These are phyloP conservation scores for Andrena bicolor DNA, from an alignment of 2,888 invertebrate species.

Conservation along the genomic window DNA sequence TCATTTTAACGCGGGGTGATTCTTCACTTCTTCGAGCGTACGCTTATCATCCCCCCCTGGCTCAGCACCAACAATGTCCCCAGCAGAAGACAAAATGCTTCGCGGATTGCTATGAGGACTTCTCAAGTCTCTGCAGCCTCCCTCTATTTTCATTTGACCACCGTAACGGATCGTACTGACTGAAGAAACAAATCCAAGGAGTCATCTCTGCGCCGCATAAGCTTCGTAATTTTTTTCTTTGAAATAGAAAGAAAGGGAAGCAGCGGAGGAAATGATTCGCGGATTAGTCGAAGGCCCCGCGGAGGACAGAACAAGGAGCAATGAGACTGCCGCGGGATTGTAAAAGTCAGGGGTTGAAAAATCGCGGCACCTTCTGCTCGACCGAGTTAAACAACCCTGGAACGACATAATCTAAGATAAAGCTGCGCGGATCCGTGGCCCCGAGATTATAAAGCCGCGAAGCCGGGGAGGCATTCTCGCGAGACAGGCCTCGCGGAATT, in stretches of 20 bases:
- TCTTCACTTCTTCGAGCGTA: no score
- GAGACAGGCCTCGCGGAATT: conserved; percentile 33
- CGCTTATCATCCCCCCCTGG: no score
- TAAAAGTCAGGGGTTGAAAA: conserved; percentile 46
- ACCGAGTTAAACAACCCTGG: conserved; percentile 36
- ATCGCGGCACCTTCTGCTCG: conserved; percentile 34
- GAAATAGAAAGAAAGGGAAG: background rate
- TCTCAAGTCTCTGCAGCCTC: no score
- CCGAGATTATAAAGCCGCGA: conserved; percentile 35
- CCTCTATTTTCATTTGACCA: no score
- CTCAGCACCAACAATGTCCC: no score
- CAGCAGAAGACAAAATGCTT: no score
- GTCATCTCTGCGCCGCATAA: no score
- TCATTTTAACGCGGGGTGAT: no score
- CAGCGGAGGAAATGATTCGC: conserved; percentile 17
- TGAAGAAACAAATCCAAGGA: no score
- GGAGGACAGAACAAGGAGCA: conserved; percentile 1
- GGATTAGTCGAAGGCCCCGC: conserved; percentile 19
- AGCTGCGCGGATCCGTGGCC: conserved; percentile 32
- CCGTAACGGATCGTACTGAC: no score
- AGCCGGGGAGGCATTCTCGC: conserved; percentile 5
- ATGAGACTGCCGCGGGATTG: conserved; percentile 33
- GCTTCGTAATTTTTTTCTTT: background rate
- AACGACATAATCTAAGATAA: conserved; percentile 45
- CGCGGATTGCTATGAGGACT: no score